These are phyloP conservation scores for Norana najaformis DNA, from an alignment of 2,888 invertebrate species.

Conservation along the genomic window DNA sequence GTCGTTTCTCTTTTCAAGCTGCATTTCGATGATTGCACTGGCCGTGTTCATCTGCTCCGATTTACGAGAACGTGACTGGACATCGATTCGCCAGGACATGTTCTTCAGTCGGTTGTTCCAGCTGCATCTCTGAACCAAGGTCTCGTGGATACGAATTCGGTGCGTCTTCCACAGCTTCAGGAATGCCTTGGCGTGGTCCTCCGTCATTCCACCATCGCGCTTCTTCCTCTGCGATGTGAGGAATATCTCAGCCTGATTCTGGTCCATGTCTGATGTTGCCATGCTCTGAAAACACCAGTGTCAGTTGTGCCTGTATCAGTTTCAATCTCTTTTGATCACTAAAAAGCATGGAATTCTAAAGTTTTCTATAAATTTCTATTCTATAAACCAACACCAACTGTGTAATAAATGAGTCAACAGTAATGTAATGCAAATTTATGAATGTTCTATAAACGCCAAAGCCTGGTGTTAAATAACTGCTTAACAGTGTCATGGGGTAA, in stretches of 20 bases:
- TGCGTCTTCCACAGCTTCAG: slow-evolving; percentile 59
- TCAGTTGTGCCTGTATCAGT: too few relatives aligned
- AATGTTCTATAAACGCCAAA: too few relatives aligned
- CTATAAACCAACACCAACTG: too few relatives aligned
- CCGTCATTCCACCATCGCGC: slow-evolving; percentile 55
- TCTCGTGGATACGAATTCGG: slow-evolving; percentile 56
- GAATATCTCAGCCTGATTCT: slow-evolving; percentile 58
- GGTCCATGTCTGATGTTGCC: slow-evolving; percentile 59
- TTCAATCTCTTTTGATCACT: too few relatives aligned
- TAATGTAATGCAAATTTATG: too few relatives aligned
- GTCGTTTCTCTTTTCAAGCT: neutral
- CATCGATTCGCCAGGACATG: slow-evolving; percentile 58
- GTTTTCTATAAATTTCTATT: too few relatives aligned
- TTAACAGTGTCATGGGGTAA: too few relatives aligned
- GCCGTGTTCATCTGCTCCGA: neutral
- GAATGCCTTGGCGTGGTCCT: slow-evolving; percentile 55
- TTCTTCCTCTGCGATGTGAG: slow-evolving; percentile 57
- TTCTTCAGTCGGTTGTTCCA: slow-evolving; percentile 57
- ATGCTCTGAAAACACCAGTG: slow-evolving; percentile 51
- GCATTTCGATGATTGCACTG: neutral
- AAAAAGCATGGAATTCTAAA: too few relatives aligned
- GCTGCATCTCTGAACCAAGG: slow-evolving; percentile 48
- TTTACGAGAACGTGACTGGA: slow-evolving; percentile 35
- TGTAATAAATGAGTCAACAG: too few relatives aligned
- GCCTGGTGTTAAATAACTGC: too few relatives aligned